Evolutionary conservation across 2,797 vertebrate genomes (phyloP).

Genomic region (Ceryle rudis): DNA sequence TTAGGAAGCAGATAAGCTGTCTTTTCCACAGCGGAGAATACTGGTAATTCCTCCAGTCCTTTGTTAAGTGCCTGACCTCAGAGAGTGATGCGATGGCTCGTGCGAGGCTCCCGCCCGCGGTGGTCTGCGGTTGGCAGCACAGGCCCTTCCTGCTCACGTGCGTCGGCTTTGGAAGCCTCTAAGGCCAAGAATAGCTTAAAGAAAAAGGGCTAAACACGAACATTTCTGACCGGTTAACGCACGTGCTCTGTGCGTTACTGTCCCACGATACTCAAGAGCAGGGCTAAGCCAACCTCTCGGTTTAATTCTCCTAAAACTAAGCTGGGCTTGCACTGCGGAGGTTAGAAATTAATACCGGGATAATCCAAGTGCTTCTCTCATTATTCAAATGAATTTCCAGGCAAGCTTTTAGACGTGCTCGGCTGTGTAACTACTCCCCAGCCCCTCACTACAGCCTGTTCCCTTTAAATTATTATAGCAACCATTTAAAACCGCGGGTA

Average conservation of each 20-base stretch:
- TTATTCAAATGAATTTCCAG: slow-evolving; percentile 25
- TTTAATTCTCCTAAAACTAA: slow-evolving; percentile 14
- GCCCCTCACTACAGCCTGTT: neutral
- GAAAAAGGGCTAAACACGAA: slow-evolving; percentile 19
- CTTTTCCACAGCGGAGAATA: neutral
- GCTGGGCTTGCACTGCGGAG: neutral
- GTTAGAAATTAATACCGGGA: slow-evolving; percentile 15
- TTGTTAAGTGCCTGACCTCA: slow-evolving; percentile 55
- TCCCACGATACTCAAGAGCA: neutral
- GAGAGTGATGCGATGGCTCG: neutral
- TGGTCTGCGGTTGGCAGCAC: neutral
- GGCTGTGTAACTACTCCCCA: neutral
- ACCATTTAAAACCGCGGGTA: neutral
- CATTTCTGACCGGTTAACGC: neutral
- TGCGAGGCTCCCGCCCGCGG: neutral
- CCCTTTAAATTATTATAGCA: neutral
- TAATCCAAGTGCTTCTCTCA: neutral
- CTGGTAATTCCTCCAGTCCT: neutral
- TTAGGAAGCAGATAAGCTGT: neutral
- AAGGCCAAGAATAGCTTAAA: neutral
- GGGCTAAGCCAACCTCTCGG: neutral
- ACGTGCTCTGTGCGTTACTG: neutral
- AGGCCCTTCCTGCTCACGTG: neutral
- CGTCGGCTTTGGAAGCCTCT: neutral
- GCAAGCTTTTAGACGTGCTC: neutral